phyloP scores from a whole-genome alignment of 2,888 invertebrate species.

The Cheilosia impressa region DNA sequence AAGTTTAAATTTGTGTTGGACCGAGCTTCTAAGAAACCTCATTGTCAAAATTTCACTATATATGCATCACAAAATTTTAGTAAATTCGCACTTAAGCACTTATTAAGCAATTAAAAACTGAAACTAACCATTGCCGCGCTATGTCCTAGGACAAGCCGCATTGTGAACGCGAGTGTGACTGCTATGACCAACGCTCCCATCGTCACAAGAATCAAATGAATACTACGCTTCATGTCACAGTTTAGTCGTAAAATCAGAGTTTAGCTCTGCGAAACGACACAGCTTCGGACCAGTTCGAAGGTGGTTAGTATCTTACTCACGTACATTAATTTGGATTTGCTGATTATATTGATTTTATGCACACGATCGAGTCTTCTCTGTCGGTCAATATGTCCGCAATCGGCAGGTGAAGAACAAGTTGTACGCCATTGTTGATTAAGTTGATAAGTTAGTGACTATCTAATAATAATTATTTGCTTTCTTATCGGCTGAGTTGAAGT shows the following conservation, averaged over 20 bases:
- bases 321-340: constrained; percentile 4
- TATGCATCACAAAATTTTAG: too few relatives aligned
- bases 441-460: constrained; percentile 33
- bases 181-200: constrained; percentile 38
- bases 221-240: constrained; percentile 47
- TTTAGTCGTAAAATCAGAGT: constrained; percentile 1
- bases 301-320: constrained; percentile 22
- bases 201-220: constrained; percentile 49
- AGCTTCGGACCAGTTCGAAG: constrained; percentile 16
- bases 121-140: constrained; percentile 38
- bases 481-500: constrained; percentile 25
- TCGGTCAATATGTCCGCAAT: constrained; percentile 23
- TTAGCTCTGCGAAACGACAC: constrained; percentile 9
- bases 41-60: too few relatives aligned
- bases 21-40: too few relatives aligned
- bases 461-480: constrained; percentile 18
- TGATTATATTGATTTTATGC: constrained; percentile 11
- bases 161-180: constrained; percentile 39
- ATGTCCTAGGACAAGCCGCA: constrained; percentile 48
- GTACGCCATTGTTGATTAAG: constrained; percentile 22
- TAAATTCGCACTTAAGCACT: too few relatives aligned
- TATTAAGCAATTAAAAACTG: not conserved
- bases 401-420: constrained; percentile 3
- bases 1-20: too few relatives aligned
- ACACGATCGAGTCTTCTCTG: constrained; percentile 17